phyloP scores from a whole-genome alignment of 2,797 vertebrate species.

The Epinephelus coioides region DNA sequence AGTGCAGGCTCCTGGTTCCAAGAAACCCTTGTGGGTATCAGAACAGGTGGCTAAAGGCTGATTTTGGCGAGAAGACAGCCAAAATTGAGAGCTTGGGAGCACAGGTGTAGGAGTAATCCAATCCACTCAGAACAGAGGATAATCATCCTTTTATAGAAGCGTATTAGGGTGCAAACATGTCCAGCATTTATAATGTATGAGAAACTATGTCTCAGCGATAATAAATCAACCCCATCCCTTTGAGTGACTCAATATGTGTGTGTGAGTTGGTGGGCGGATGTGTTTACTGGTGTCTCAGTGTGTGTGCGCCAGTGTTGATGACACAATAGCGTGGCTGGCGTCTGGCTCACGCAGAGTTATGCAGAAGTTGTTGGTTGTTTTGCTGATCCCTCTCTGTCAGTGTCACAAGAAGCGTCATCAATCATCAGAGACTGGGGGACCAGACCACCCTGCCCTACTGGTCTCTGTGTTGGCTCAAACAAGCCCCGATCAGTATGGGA shows the following conservation, averaged over 20 bases:
- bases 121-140: constrained; percentile 61
- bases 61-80: constrained; percentile 75
- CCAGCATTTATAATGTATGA: constrained; percentile 64
- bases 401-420: constrained; percentile 80
- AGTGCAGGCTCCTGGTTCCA: constrained; percentile 54
- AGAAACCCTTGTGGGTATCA: constrained; percentile 47
- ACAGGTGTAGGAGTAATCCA: constrained; percentile 67
- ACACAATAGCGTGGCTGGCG: constrained; percentile 76
- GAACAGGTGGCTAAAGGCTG: constrained; percentile 80
- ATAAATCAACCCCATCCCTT: constrained; percentile 69
- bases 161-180: constrained; percentile 61
- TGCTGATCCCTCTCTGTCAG: constrained; percentile 82
- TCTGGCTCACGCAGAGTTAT: constrained; percentile 78
- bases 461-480: constrained; percentile 60
- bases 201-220: constrained; percentile 65
- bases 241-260: constrained; percentile 59
- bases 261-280: constrained; percentile 62
- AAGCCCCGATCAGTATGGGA: constrained; percentile 60
- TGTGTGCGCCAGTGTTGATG: constrained; percentile 68
- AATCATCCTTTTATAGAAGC: constrained; percentile 67
- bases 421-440: constrained; percentile 71
- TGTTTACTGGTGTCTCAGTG: constrained; percentile 71
- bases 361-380: constrained; percentile 84
- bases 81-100: constrained; percentile 59
- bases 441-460: constrained; percentile 70